Evolutionary conservation across 2,113 vertebrate species (phyloP).

Genomic region (Poeciliopsis prolifica): DNA sequence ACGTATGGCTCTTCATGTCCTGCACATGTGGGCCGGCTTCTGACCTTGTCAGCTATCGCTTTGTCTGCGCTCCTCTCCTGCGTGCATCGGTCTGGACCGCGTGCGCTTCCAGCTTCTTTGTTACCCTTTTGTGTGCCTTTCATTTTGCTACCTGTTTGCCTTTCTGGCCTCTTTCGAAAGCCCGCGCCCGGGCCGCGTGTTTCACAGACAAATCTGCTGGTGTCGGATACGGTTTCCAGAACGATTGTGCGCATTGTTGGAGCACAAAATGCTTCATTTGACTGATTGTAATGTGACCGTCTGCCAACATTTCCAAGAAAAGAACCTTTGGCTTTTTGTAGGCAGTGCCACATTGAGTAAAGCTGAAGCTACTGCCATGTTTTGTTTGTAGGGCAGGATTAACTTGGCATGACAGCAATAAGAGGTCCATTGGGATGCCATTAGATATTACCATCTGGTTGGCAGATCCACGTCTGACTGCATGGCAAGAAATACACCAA

Average conservation of each 20-base stretch:
- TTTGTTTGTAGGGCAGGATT: conserved; percentile 46
- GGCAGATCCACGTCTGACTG: conserved; percentile 41
- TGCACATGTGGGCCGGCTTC: not conserved
- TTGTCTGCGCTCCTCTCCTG: not conserved
- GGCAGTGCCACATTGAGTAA: not conserved
- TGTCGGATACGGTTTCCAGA: not conserved
- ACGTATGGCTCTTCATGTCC: not conserved
- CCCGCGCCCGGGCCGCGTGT: too few species aligned
- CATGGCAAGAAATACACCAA: conserved; percentile 8
- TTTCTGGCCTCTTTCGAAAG: not conserved
- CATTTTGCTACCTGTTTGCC: not conserved
- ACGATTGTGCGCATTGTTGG: not conserved
- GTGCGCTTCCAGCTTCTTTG: not conserved
- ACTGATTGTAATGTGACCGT: not conserved
- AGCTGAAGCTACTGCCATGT: conserved; percentile 27
- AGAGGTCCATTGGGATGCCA: conserved; percentile 57
- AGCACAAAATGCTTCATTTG: conserved; percentile 2
- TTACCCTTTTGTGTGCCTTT: not conserved
- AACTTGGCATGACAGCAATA: conserved; percentile 54
- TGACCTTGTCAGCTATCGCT: not conserved
- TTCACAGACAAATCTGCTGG: not conserved
- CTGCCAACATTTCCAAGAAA: conserved; percentile 1
- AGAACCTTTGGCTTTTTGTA: conserved; percentile 1
- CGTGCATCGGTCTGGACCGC: not conserved
- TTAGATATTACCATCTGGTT: conserved; percentile 63